Evolutionary conservation across 2,113 vertebrate genomes (phyloP).

Genomic region (Pyrgilauda ruficollis): DNA sequence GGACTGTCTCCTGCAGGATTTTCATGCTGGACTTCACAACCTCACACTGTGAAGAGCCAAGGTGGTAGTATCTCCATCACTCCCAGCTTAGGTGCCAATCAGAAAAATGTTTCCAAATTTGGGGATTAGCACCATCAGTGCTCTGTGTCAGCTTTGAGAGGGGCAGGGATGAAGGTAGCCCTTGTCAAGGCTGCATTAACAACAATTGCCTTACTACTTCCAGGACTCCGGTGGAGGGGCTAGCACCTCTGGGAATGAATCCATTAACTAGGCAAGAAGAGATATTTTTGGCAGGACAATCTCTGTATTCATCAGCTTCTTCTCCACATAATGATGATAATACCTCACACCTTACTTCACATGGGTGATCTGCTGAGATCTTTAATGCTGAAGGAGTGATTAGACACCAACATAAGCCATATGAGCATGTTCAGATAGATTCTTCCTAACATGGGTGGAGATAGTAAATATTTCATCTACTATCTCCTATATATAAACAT

Average conservation of each 20-base stretch:
- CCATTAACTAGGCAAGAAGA: background rate
- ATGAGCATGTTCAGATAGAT: background rate
- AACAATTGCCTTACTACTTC: background rate
- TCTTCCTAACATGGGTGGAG: background rate
- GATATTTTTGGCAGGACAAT: background rate
- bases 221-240: background rate
- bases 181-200: background rate
- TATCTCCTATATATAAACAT: background rate
- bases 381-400: background rate
- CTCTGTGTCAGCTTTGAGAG: background rate
- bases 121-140: background rate
- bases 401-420: background rate
- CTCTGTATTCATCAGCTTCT: background rate
- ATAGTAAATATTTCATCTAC: background rate
- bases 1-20: background rate
- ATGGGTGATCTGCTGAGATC: background rate
- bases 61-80: background rate
- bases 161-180: background rate
- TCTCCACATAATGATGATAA: background rate
- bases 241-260: background rate
- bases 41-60: background rate
- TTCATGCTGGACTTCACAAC: fast-evolving
- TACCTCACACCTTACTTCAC: background rate
- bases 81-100: background rate
- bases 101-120: background rate